Evolutionary conservation across 2,113 vertebrate genomes (phyloP).

Genomic region (Festucalex cinctus): DNA sequence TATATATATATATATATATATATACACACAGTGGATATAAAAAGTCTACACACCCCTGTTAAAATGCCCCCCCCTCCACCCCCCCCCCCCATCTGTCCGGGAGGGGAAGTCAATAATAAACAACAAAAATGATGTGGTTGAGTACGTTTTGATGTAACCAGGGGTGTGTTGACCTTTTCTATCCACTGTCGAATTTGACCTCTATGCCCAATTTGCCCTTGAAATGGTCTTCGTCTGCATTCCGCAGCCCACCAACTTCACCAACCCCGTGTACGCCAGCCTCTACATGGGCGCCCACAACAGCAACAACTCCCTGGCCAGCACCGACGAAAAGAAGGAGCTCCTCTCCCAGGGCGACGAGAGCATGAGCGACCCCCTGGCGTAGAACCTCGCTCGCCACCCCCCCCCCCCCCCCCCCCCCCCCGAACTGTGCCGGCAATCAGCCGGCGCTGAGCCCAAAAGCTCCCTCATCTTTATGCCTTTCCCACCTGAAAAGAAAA

Average conservation of each 20-base stretch:
- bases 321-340: slow-evolving; percentile 96
- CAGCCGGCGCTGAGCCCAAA: slow-evolving; percentile 54
- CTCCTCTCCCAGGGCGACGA: slow-evolving; percentile 87
- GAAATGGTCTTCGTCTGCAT: neutral
- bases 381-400: slow-evolving; percentile 76
- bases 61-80: too few relatives aligned
- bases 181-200: neutral
- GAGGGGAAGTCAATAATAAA: too few relatives aligned
- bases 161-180: too few relatives aligned
- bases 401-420: slow-evolving; percentile 37
- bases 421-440: slow-evolving; percentile 39
- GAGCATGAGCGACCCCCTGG: slow-evolving; percentile 81
- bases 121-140: too few relatives aligned
- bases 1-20: too few relatives aligned
- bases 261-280: slow-evolving; percentile 93
- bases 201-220: neutral
- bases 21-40: too few relatives aligned
- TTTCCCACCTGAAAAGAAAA: slow-evolving; percentile 59
- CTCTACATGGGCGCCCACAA: slow-evolving; percentile 95
- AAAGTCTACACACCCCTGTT: too few relatives aligned
- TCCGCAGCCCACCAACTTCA: slow-evolving; percentile 93
- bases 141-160: too few relatives aligned
- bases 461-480: slow-evolving; percentile 65
- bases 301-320: slow-evolving; percentile 95
- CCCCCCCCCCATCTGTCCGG: too few relatives aligned